Evolutionary conservation across 1,140 invertebrate species (phyloP), one percentile per base, ranked within the genome.

Genomic region (Achatina immaculata): DNA sequence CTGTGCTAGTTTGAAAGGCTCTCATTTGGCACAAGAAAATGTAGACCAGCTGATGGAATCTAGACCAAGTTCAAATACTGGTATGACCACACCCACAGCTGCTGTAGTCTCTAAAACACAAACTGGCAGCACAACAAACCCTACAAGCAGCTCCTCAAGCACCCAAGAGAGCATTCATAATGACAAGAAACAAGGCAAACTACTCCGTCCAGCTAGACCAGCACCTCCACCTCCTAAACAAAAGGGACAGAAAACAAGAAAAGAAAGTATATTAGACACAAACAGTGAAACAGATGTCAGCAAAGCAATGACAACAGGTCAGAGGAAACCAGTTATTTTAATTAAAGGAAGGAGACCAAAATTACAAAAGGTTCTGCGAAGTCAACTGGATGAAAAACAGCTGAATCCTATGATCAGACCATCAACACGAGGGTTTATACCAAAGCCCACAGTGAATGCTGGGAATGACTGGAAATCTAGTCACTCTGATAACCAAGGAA

Each of bases 361-460:
- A 48, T 21, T 78, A 7, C 36, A 68, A 45, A 78, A 69, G 69
- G 45, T 69, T 3, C n/a, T 36, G 14, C 58, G 24, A 42, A 36
- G 42, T 45, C 36, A 31, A 28, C 45, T 78, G n/a, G 65, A 78
- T 51, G 65, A 78, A 40, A 78, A 78, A 78, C 40, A 48, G 16
- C 43, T 78, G 58, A 78, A 78, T 62, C 76, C 76, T 38, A 68
- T 78, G 76, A 78, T 78, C 14, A 36, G 65, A 43, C 76, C 76
- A 2, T 66, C 76, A 19, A 78, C 36, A 48, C 42, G 76, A 69
- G 65, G 65, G 1, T 78, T 78, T 34, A 36, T 69, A 0, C 36
- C 62, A 19, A 78, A 45, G 34, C 76, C 76, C 1, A 48, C 38
- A 42, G n/a, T 6, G 2, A 2, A 48, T 74, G 4, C 31, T 28